Evolutionary conservation across 2,113 vertebrate species (phyloP), one percentile per base, ranked within the genome.

Genomic region (Trichechus manatus): DNA sequence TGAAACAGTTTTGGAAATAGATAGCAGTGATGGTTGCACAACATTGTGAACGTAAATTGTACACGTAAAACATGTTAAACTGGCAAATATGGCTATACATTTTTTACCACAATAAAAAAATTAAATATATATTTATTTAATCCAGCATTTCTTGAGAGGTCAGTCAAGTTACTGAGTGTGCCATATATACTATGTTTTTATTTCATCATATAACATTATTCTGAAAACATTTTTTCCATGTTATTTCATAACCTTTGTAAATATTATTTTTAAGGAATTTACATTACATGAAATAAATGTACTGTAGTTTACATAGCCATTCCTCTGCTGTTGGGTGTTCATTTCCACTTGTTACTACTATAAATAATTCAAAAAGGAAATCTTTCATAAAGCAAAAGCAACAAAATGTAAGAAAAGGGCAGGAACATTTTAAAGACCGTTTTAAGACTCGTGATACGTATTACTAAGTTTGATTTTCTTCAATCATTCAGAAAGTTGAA

Each of bases 211-310:
- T 33, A 72, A 64, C 17, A 74, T 68, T 59, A 70, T 17, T 93
- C 17, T 14, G 91, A 63, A 15, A 87, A 82, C 4, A 50, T 72
- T 61, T 81, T 53, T 50, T 17, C 19, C 39, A 63, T 25, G 11
- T 68, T n/a, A 93, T 68, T 87, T 87, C 59, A 92, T 27, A 91
- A 9, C 10, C 47, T 78, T 81, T 84, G 9, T 84, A 70, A 91
- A 88, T 74, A 87, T 19, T 23, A 17, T 56, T 88, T 86, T 59
- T 44, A 70, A 88, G 23, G 33, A 53, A 66, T 29, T 89, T 19
- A 44, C 23, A 27, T 70, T 63, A 70, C 27, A 84, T 39, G 15
- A 8, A 94, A 68, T 1, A 20, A 94, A 94, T 88, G 29, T 63
- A 53, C 7, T 25, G 3, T 39, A 82, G 61, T 70, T 89, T 88